Conservation (phyloP, 37 sponge, comb jelly and placozoan genomes). For the Bolinopsis microptera region DNA sequence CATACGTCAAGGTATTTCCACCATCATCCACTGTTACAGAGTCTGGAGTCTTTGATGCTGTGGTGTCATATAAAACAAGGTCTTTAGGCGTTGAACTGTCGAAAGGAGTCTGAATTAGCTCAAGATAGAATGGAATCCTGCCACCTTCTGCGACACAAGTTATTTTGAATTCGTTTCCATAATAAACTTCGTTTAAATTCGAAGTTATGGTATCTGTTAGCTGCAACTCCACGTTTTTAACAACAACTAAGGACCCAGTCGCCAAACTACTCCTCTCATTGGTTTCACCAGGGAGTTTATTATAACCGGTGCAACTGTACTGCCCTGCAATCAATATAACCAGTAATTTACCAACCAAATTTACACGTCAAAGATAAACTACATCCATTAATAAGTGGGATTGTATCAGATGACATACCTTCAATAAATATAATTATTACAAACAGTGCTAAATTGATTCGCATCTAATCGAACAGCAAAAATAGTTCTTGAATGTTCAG, state of each 20-base stretch:
- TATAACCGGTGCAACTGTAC: neutral
- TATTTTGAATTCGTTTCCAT: neutral
- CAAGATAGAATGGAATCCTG: neutral
- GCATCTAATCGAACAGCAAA: no score
- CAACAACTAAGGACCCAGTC: neutral
- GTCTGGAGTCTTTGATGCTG: neutral
- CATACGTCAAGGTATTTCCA: neutral
- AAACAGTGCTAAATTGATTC: no score
- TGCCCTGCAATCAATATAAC: slow-evolving; percentile 19
- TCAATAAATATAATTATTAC: no score
- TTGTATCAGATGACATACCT: no score
- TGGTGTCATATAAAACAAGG: neutral
- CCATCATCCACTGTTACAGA: neutral
- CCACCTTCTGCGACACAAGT: slow-evolving; percentile 1
- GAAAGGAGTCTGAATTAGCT: neutral
- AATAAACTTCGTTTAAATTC: neutral
- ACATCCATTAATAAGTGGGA: no score
- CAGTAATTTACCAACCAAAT: no score
- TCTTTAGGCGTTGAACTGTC: neutral
- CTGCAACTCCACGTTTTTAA: neutral
- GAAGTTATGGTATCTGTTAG: neutral
- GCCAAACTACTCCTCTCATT: neutral
- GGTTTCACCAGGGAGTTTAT: neutral
- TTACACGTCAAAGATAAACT: no score
- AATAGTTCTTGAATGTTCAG: no score